Evolutionary conservation across 1,140 invertebrate genomes (phyloP), one percentile per base, ranked within the genome.

Genomic region (Marisa cornuarietis): DNA sequence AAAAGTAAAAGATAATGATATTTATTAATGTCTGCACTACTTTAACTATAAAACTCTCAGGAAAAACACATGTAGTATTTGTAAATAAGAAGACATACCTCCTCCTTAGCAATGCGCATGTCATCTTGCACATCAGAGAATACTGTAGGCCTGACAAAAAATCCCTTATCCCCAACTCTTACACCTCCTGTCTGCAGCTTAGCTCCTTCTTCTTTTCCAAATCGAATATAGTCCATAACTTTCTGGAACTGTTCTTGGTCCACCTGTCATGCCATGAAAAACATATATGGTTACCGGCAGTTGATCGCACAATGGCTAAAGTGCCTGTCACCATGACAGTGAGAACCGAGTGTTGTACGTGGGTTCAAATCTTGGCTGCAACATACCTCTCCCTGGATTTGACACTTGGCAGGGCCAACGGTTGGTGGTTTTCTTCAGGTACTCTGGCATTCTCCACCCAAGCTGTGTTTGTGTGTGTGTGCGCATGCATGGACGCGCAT

Each of bases 121-220:
- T 97, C 89, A 89, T 99, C 98, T 81, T 94, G 88, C 8, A 99
- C 97, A 90, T 98, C 93, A 16, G 95, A 94, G 91, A 99, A 99
- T 3, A 99, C 96, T 0, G 98, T 99, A n/a, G 98, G 98, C 87
- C 98, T 92, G 22, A 99, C 92, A 89, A 95, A 99, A 89, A 95
- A 99, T 0, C 98, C 98, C 79, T 93, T 93, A 31, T 91, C 91
- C 1, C 95, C 94, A 51, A 93, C 86, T 58, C 94, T 93, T 13
- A 87, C 88, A 7, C 98, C 98, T 71, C 97, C 97, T 69, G 93
- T 92, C 31, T 96, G 92, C 49, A 99, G 89, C 85, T 94, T 94
- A 42, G 98, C 98, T 20, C 98, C 98, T 91, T 99, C 94, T 74
- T 94, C 91, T 85, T 94, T 94, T 9, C 96, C 96, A 76, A 93